Conservation (phyloP, 2,888 invertebrate genomes). For the Melinaea menophilus region DNA sequence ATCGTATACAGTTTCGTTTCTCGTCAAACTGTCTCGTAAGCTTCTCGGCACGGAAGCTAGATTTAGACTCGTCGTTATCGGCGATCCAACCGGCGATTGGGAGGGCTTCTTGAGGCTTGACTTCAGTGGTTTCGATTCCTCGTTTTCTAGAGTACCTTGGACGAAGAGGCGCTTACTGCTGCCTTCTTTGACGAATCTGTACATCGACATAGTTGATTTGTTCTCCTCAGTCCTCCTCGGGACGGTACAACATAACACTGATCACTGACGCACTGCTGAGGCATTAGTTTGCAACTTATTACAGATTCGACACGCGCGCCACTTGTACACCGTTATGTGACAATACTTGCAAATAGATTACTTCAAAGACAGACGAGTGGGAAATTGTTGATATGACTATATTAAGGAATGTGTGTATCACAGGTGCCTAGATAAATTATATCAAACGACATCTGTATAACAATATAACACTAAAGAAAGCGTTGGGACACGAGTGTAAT, state of each 20-base stretch:
- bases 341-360: constrained; percentile 39
- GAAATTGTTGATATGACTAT: constrained; percentile 34
- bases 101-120: constrained; percentile 73
- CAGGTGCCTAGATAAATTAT: constrained; percentile 23
- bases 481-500: too few relatives aligned
- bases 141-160: constrained; percentile 83
- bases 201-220: constrained; percentile 81
- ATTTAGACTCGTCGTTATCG: constrained; percentile 80
- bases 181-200: constrained; percentile 86
- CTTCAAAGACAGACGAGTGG: constrained; percentile 32
- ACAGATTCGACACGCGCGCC: constrained; percentile 64
- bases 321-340: constrained; percentile 40
- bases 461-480: too few relatives aligned
- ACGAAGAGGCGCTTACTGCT: constrained; percentile 84
- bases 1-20: constrained; percentile 71
- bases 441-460: constrained; percentile 13
- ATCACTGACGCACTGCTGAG: constrained; percentile 47
- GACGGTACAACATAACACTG: constrained; percentile 59
- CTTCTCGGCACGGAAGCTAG: constrained; percentile 76
- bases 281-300: constrained; percentile 47
- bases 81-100: constrained; percentile 75
- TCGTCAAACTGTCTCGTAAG: constrained; percentile 73
- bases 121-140: constrained; percentile 74
- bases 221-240: constrained; percentile 50
- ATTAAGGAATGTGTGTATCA: constrained; percentile 24